Base-by-base conservation (phyloP, 2,888 invertebrate genomes). In the Mythimna pallens region DNA sequence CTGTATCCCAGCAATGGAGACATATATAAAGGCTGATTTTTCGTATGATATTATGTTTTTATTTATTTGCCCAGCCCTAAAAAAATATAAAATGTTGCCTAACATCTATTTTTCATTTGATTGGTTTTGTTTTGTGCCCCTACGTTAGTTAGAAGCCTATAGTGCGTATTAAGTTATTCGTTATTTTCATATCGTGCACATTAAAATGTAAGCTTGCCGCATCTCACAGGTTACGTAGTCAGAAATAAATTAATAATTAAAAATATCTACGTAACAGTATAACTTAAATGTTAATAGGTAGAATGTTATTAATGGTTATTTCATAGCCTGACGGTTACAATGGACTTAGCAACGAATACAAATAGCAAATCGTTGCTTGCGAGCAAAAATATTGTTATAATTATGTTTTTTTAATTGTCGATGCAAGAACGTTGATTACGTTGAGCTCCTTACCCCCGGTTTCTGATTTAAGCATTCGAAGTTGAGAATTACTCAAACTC, bases 301-400 rank as follows among this genome's bases (percentile, higher is more conserved):
- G 47, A 40, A 36, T 73, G 14, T 64, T n/a, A 75, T 55, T 63
- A 61, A 12, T 12, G 14, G 25, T 36, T 43, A 68, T 63, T 64
- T 55, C 30, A 8, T 50, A 40, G 22, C 3, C 30, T 34, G 40
- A 54, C 70, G 50, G 25, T 62, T n/a, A 70, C 20, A 70, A 62
- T 34, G 55, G 20, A 62, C 71, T 50, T 12, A 70, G 71, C 70
- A 75, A 70, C 22, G 17, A 54, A 47, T 30, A 52, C n/a, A 54
- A 54, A 22, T 12, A 36, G 36, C 43, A 8, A 77, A 47, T 77
- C 14, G 52, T 76, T 77, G 59, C 43, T 74, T 36, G 0, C 4
- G 69, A 52, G 1, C 2, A 47, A 47, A 59, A 59, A n/a, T 58
- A n/a, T 36, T 57, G 2, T 50, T 43, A 43, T 14, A 50, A 20